phyloP scores from a whole-genome alignment of 2,888 invertebrate species.

The Odontocerum albicorne region DNA sequence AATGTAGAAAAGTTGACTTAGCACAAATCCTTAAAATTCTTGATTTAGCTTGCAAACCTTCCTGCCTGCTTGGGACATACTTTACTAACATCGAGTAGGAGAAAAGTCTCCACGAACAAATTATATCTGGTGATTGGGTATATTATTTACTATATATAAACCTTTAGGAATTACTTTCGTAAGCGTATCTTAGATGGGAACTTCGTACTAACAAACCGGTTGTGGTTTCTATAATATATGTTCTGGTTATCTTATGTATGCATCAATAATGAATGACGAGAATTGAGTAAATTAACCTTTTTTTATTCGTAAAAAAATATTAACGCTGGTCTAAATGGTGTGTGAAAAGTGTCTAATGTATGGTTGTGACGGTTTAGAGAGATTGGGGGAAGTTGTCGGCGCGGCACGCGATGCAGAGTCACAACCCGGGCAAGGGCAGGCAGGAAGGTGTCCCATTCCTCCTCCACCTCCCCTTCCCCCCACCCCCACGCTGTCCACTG shows the following conservation, averaged over 20 bases:
- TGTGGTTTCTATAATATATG: conserved; percentile 22
- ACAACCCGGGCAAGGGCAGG: conserved; percentile 48
- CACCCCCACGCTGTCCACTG: conserved; percentile 16
- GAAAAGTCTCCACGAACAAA: conserved; percentile 17
- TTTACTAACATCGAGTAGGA: conserved; percentile 31
- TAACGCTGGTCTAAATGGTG: conserved; percentile 21
- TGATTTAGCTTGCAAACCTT: conserved; percentile 61
- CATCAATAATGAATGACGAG: conserved; percentile 17
- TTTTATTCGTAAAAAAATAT: no score
- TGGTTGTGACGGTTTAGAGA: conserved; percentile 36
- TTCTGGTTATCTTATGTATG: conserved; percentile 22
- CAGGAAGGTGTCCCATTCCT: conserved; percentile 66
- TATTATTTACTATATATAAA: conserved; percentile 14
- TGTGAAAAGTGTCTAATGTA: conserved; percentile 33
- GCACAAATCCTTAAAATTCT: no score
- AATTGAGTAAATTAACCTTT: not conserved
- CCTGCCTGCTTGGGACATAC: conserved; percentile 55
- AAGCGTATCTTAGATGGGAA: conserved; percentile 18
- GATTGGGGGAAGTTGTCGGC: conserved; percentile 31
- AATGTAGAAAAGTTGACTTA: no score
- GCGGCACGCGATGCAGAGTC: conserved; percentile 25
- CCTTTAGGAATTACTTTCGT: conserved; percentile 9
- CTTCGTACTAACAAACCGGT: conserved; percentile 32
- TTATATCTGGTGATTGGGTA: conserved; percentile 30
- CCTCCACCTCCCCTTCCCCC: conserved; percentile 46